Evolutionary conservation across 1,140 invertebrate species (phyloP), one percentile per base, ranked within the genome.

Genomic region (Drosophila ogumai): DNA sequence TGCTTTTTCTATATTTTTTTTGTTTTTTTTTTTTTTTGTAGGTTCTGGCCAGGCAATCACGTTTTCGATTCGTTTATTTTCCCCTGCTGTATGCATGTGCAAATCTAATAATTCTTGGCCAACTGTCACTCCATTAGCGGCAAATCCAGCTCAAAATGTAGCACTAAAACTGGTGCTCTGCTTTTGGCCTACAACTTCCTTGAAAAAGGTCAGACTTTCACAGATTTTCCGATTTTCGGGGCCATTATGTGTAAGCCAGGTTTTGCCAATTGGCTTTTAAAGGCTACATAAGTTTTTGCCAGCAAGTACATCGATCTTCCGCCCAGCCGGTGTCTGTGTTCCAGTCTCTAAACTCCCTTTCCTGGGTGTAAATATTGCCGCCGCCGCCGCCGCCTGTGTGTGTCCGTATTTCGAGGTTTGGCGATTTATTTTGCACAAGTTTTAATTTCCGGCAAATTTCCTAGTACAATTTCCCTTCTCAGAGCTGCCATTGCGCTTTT

Each of bases 381-480:
- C 36, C 19, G 22, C 15, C 10, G 22, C 22, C 22, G 22, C 1
- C 1, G 22, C n/a, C n/a, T 52, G 55, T 55, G 19, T 31, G 28
- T 64, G 60, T 67, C 17, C 49, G 44, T 46, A 72, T 72, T 84
- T 84, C 55, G 73, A 90, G 85, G 71, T 85, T 76, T 90, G 85
- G 78, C 85, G 85, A 90, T 90, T 90, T 91, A 91, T 91, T 91
- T 90, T 88, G 73, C 86, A 91, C 86, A 91, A 92, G 90, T 91
- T 92, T 92, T 92, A 92, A 92, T 92, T 92, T 92, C 91, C 91
- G 91, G 91, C 79, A 91, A 92, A 92, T 92, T 92, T 92, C 91
- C 91, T 92, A 91, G 60, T 85, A 82, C 84, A 91, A 92, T 92
- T 91, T 92, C 91, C 90, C 69, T 75, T 91, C 81, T 74, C 60